Evolutionary conservation across 1,140 invertebrate genomes (phyloP).

Genomic region (Meloidogyne chitwoodi): DNA sequence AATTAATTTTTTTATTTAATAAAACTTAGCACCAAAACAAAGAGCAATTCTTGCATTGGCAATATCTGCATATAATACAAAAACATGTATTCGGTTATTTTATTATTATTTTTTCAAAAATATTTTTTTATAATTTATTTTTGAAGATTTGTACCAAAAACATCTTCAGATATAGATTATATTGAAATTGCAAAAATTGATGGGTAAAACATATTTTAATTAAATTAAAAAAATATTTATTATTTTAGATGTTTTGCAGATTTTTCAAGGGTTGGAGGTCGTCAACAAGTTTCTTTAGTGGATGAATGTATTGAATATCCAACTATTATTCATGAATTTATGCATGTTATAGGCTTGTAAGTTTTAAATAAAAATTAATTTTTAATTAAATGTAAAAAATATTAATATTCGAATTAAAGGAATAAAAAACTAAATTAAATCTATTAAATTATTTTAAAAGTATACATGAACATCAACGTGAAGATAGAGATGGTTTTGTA

Average conservation of each 20-base stretch:
- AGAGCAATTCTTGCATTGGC: constrained; percentile 52
- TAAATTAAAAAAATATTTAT: background rate
- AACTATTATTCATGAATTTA: constrained; percentile 58
- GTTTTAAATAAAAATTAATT: background rate
- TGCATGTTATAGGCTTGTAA: constrained; percentile 58
- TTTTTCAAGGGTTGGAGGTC: constrained; percentile 56
- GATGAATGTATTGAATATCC: constrained; percentile 59
- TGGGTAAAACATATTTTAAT: constrained; percentile 38
- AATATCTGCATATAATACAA: constrained; percentile 48
- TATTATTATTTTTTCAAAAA: background rate
- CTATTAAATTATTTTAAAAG: background rate
- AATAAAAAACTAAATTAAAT: no score
- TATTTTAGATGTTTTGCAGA: constrained; percentile 53
- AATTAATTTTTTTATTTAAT: background rate
- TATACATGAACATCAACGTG: constrained; percentile 59
- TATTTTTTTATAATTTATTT: background rate
- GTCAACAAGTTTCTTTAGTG: constrained; percentile 58
- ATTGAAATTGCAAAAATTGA: constrained; percentile 56
- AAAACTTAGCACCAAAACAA: constrained; percentile 48
- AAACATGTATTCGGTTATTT: constrained; percentile 52
- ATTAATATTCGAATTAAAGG: no score
- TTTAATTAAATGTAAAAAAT: no score
- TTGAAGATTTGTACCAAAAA: constrained; percentile 54
- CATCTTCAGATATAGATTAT: constrained; percentile 49
- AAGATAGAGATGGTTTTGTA: constrained; percentile 56